These are phyloP conservation scores for Menura novaehollandiae DNA, from an alignment of 2,113 vertebrate species.

Conservation along the genomic window DNA sequence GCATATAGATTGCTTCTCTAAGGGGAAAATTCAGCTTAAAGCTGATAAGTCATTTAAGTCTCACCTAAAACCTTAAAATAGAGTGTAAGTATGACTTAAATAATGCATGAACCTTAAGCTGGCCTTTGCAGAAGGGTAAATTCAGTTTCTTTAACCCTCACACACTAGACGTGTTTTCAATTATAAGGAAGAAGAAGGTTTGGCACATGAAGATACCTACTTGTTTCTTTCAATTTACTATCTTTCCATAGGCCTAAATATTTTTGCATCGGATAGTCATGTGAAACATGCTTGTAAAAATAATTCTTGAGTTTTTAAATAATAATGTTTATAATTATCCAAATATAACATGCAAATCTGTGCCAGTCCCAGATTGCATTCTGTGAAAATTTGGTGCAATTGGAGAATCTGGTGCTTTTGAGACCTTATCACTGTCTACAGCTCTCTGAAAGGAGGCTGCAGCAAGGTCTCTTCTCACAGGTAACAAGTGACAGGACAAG, in stretches of 20 bases:
- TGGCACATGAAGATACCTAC: neutral
- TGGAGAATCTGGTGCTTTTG: neutral
- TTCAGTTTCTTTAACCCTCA: neutral
- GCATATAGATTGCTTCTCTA: slow-evolving; percentile 17
- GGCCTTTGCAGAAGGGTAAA: neutral
- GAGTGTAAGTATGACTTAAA: slow-evolving; percentile 9
- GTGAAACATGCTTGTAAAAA: neutral
- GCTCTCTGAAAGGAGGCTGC: neutral
- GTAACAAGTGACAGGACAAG: neutral
- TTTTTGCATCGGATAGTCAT: neutral
- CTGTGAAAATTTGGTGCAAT: neutral
- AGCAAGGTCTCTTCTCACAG: accelerated
- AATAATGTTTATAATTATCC: neutral
- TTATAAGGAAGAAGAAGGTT: neutral
- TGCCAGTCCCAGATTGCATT: neutral
- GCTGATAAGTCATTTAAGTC: neutral
- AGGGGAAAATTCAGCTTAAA: neutral
- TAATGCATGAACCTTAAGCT: neutral
- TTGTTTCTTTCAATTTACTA: neutral
- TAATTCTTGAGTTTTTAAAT: neutral
- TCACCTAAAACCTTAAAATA: slow-evolving; percentile 22
- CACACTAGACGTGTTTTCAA: neutral
- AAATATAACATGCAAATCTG: neutral
- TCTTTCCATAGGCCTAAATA: neutral
- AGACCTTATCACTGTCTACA: too few relatives aligned